Percentiles rank a stretch among this genome's conserved stretches.
Conservation (phyloP, 2,113 vertebrate genomes). For the Tachysurus vachellii region DNA sequence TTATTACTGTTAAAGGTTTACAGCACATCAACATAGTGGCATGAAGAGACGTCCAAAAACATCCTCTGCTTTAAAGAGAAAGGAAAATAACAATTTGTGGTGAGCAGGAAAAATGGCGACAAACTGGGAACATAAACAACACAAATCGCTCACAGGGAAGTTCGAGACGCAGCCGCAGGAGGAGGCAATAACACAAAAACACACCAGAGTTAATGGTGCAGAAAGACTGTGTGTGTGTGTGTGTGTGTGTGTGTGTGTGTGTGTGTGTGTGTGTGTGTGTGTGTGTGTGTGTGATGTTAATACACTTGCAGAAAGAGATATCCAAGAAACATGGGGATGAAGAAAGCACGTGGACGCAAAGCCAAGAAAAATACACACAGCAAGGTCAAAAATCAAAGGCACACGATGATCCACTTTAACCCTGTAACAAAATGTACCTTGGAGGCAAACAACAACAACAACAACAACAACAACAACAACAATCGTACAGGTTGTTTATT, state of each 20-base stretch:
- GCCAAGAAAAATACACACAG: conserved; percentile 37
- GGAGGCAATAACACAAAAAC: conserved; percentile 39
- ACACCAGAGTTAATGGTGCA: conserved; percentile 23
- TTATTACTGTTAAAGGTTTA: too few relatives aligned
- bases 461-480: too few relatives aligned
- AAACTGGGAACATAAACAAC: conserved; percentile 9
- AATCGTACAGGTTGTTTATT: background rate
- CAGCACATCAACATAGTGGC: background rate
- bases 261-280: conserved; percentile 3
- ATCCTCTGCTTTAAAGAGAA: background rate
- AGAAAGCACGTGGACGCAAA: background rate
- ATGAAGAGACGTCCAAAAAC: background rate
- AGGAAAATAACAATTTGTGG: conserved; percentile 1
- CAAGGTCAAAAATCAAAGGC: background rate
- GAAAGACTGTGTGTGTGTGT: background rate
- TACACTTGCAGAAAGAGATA: conserved; percentile 1
- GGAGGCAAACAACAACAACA: background rate
- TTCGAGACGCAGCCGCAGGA: background rate
- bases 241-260: background rate
- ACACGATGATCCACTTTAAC: background rate
- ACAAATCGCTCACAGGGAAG: conserved; percentile 25
- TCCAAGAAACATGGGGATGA: background rate
- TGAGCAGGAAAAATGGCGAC: background rate
- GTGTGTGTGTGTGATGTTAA: background rate
- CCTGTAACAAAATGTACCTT: background rate